Base-by-base conservation (phyloP, 2,797 vertebrate species). In the Tamandua tetradactyla region DNA sequence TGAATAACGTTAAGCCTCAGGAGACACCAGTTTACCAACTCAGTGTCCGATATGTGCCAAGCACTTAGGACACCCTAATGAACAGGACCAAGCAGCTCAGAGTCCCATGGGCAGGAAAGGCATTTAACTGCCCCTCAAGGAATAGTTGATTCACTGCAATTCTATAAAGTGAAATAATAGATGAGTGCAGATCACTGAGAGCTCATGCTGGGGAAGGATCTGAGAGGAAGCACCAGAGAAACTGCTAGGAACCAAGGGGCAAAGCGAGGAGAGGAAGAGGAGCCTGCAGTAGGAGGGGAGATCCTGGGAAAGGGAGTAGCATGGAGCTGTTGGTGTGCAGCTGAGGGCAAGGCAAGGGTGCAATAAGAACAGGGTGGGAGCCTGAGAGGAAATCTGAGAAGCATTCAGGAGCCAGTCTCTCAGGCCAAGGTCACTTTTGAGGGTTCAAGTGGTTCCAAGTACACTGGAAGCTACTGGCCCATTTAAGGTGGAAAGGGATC, bases 311-410 rank as follows among this genome's bases (percentile, higher is more conserved):
- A 17, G 44, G 44, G 18, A 1, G 2, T 14, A 17, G 22, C 42
- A 11, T 3, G 5, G 32, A 17, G 80, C 32, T 49, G 5, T 35
- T 22, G 11, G 47, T 64, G 20, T 47, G 32, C 66, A 44, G 32
- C 61, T 35, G 22, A 5, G 32, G 32, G 35, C 8, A 35, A 9
- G 32, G 4, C 3, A 13, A 22, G 61, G 22, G 66, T 66, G 22
- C 32, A 11, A 49, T n/a, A 49, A 0, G 61, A 49, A 27, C 2
- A 22, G 32, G 22, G 8, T 11, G 7, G 14, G 3, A 2, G 2
- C 20, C 35, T 23, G 64, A 71, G n/a, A n/a, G n/a, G n/a, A n/a
- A n/a, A n/a, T n/a, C n/a, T n/a, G n/a, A n/a, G n/a, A n/a, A n/a
- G 7, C 12, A 64, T 5, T 13, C 23, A 13, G 25, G 11, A n/a